Evolutionary conservation across 2,113 vertebrate species (phyloP).

Genomic region (Sigmodon hispidus): DNA sequence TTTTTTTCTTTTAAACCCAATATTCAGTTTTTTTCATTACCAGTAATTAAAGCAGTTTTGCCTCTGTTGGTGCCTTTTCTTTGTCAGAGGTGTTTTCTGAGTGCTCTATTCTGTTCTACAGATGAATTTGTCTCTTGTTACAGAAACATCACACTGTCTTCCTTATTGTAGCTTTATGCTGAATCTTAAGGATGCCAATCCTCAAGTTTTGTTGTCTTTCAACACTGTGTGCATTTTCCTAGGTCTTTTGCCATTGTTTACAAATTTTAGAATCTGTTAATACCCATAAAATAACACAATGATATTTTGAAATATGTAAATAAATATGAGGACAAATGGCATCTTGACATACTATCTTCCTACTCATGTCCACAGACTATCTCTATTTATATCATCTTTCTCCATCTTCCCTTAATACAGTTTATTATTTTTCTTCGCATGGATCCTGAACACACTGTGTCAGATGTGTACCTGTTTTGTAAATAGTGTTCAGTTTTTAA

Average conservation of each 20-base stretch:
- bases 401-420: not conserved
- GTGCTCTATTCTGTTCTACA: not conserved
- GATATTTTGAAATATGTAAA: not conserved
- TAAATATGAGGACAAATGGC: not conserved
- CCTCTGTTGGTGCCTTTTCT: not conserved
- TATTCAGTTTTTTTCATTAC: not conserved
- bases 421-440: not conserved
- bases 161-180: not conserved
- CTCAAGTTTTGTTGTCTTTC: not conserved
- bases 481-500: not conserved
- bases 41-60: not conserved
- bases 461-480: not conserved
- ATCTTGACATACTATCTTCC: not conserved
- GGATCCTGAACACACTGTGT: not conserved
- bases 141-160: not conserved
- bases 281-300: not conserved
- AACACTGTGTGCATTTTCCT: not conserved
- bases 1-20: not conserved
- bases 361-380: not conserved
- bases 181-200: not conserved
- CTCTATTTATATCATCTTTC: not conserved
- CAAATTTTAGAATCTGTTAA: not conserved
- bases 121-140: not conserved
- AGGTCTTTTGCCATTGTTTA: not conserved
- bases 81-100: not conserved